Evolutionary conservation across 2,113 vertebrate genomes (phyloP), one percentile per base, ranked within the genome.

Genomic region (Cyanoliseus patagonus): DNA sequence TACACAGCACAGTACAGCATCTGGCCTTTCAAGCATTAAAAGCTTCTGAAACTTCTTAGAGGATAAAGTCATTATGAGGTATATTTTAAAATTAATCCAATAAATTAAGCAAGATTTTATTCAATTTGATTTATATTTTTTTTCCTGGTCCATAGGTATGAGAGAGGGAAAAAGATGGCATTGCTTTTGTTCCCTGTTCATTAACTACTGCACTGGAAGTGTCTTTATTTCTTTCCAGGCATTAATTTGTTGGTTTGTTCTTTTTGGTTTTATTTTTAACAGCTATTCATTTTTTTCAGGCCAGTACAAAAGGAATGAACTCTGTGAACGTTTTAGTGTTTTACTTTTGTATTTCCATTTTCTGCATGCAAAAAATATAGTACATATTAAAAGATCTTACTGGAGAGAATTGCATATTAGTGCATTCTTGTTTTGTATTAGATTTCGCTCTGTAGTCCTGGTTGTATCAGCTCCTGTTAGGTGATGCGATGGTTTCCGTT

Each of bases 71-170:
- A 91, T 94, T 93, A 94, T 76, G 92, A 95, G 73, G 77, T 84
- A 73, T 81, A 82, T 91, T 94, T 95, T 96, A 69, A 96, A 96
- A 97, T 94, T 94, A 95, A 95, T 93, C 73, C 91, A 92, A 91
- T 92, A 95, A 97, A 94, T 94, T 95, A 94, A 70, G 59, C 69
- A 86, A 90, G 59, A 85, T 25, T 57, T 91, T 95, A 94, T 95
- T 95, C 86, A 92, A 83, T 88, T 88, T 44, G 70, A 92, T 88
- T 89, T 93, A 59, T 61, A 89, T 80, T 74, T 82, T 35, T 41
- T 81, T 83, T 47, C 11, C 64, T 52, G 6, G 41, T 77, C 46
- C 6, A 13, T 13, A 61, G 20, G 37, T 74, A 55, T 70, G 81
- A 83, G 87, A 86, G 87, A 85, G 17, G 37, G 35, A 69, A 37